Percentiles rank a stretch among this genome's conserved stretches.
phyloP scores from a whole-genome alignment of 2,113 vertebrate genomes.

The Caranx ignobilis region DNA sequence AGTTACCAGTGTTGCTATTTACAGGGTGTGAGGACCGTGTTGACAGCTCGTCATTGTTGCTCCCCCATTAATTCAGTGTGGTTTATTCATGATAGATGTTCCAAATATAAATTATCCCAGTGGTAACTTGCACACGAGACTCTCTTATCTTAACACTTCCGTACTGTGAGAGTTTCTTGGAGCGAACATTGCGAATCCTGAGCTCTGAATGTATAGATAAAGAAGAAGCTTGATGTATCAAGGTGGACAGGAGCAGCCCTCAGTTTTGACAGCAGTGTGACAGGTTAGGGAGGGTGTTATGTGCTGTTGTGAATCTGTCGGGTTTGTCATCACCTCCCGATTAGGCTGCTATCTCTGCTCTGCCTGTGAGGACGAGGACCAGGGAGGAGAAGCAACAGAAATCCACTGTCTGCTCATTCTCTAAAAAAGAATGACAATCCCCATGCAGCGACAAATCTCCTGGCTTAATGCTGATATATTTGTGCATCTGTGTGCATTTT shows the following conservation, averaged over 20 bases:
- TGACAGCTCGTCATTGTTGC: slow-evolving; percentile 12
- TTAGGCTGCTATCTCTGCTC: slow-evolving; percentile 62
- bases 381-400: slow-evolving; percentile 15
- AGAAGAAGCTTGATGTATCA: slow-evolving; percentile 41
- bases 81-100: slow-evolving; percentile 40
- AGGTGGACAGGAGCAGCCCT: slow-evolving; percentile 59
- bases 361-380: slow-evolving; percentile 41
- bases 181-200: not conserved
- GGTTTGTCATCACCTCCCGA: slow-evolving; percentile 71
- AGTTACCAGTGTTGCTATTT: slow-evolving; percentile 36
- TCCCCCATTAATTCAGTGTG: slow-evolving; percentile 15
- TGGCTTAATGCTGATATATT: not conserved
- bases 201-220: not conserved
- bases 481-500: not conserved
- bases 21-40: slow-evolving; percentile 8
- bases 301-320: slow-evolving; percentile 53
- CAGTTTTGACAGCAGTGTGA: slow-evolving; percentile 54
- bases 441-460: not conserved
- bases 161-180: not conserved
- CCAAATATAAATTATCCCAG: slow-evolving; percentile 5
- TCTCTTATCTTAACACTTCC: not conserved
- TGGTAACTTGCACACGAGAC: slow-evolving; percentile 16
- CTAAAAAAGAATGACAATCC: not conserved
- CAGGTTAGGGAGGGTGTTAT: slow-evolving; percentile 52
- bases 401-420: not conserved